phyloP scores from a whole-genome alignment of 2,888 invertebrate genomes.

The Cephonodes hylas region DNA sequence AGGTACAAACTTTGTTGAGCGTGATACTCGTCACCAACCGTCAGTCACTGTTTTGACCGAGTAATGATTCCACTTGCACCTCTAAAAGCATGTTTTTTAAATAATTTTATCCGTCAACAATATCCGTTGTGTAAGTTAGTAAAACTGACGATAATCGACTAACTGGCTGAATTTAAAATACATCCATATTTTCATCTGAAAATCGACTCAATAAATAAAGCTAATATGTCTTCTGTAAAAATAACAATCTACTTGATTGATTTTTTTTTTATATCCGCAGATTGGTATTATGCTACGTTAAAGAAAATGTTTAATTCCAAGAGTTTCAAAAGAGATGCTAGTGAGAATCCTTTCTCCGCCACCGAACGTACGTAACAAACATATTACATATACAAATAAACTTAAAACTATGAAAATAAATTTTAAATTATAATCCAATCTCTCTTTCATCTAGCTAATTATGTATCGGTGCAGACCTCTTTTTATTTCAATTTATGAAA shows the following conservation, averaged over 20 bases:
- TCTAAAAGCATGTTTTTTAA: not conserved
- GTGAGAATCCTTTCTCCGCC: not conserved
- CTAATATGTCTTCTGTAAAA: no score
- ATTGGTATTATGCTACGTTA: no score
- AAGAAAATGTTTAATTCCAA: not conserved
- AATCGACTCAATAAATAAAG: no score
- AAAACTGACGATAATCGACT: no score
- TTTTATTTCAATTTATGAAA: not conserved
- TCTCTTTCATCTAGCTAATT: not conserved
- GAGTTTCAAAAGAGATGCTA: not conserved
- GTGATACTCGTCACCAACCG: not conserved
- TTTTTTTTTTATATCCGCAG: no score
- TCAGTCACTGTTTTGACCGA: not conserved
- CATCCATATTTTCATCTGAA: no score
- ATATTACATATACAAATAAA: not conserved
- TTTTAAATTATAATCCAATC: not conserved
- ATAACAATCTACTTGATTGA: no score
- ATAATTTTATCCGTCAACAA: no score
- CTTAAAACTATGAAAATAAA: not conserved
- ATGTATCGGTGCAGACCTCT: not conserved
- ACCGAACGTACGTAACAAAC: not conserved
- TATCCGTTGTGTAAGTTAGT: no score
- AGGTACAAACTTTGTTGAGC: conserved; percentile 14
- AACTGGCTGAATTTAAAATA: no score
- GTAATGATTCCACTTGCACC: not conserved